A percentile compares a stretch with the other conserved stretches of the same genome.
phyloP scores from a whole-genome alignment of 2,797 vertebrate genomes.

The Masticophis lateralis region DNA sequence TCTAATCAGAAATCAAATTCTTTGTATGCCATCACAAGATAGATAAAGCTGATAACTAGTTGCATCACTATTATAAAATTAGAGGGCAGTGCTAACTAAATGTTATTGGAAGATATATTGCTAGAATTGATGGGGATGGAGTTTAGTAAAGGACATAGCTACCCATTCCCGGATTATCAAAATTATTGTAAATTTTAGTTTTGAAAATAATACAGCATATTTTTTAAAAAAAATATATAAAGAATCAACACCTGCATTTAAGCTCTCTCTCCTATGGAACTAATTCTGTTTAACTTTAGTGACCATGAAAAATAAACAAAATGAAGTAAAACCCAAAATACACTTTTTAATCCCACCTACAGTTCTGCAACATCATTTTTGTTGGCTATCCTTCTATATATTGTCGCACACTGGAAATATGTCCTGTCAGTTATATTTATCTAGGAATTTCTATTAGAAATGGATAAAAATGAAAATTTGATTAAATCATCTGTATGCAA shows the following conservation, averaged over 20 bases:
- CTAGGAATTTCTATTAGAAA: neutral
- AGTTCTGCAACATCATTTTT: too few relatives aligned
- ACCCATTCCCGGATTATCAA: neutral
- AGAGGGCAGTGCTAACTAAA: neutral
- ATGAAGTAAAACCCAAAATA: too few relatives aligned
- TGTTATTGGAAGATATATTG: neutral
- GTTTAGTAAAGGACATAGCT: neutral
- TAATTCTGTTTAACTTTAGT: neutral
- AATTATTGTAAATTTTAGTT: neutral
- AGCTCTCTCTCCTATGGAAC: neutral
- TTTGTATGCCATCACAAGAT: neutral
- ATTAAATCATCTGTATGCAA: neutral
- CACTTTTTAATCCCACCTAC: too few relatives aligned
- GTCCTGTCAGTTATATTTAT: neutral
- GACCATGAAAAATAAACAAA: too few relatives aligned
- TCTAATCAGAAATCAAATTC: neutral
- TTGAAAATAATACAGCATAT: neutral
- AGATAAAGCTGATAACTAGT: neutral
- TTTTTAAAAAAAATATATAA: neutral
- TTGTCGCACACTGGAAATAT: neutral
- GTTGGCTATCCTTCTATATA: too few relatives aligned
- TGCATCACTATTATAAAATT: neutral
- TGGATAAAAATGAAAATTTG: neutral
- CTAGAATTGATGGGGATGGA: neutral
- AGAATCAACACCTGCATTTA: neutral